A percentile compares a stretch with the other conserved stretches of the same genome.
Evolutionary conservation across 2,888 invertebrate species (phyloP).

Genomic region (Drosophila colorata): DNA sequence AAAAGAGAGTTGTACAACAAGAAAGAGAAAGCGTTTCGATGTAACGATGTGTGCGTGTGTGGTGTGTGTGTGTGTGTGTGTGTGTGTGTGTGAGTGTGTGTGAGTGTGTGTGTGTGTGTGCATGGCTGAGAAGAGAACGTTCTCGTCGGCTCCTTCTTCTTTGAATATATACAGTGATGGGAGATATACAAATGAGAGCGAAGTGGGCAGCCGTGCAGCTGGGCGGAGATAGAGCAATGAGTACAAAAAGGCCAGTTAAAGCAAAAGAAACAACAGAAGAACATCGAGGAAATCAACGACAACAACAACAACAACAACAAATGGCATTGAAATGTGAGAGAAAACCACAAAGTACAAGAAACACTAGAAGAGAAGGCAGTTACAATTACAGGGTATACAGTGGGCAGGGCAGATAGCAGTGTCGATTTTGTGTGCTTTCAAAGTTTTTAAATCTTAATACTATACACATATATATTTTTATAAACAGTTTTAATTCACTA

Average conservation of each 20-base stretch:
- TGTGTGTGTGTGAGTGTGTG: constrained; percentile 10
- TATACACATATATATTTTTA: no score
- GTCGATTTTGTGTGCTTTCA: constrained; percentile 20
- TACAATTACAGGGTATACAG: constrained; percentile 30
- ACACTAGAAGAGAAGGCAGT: constrained; percentile 24
- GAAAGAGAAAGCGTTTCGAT: constrained; percentile 74
- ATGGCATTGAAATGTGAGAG: constrained; percentile 1
- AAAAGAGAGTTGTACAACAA: constrained; percentile 79
- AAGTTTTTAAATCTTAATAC: no score
- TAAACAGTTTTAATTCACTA: no score
- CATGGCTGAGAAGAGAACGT: constrained; percentile 6
- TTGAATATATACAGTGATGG: constrained; percentile 41
- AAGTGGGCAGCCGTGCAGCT: constrained; percentile 6
- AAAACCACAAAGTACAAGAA: constrained; percentile 13
- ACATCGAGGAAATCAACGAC: constrained; percentile 20
- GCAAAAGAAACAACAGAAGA: constrained; percentile 20
- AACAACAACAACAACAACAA: constrained; percentile 24
- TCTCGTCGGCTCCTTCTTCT: no score
- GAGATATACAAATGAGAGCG: constrained; percentile 26
- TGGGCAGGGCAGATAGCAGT: constrained; percentile 20
- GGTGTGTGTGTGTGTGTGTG: constrained; percentile 15
- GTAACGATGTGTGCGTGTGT: constrained; percentile 44
- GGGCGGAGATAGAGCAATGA: constrained; percentile 15
- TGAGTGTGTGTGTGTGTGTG: constrained; percentile 35
- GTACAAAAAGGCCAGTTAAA: constrained; percentile 15